Percentiles rank a stretch among this genome's conserved stretches.
phyloP scores from a whole-genome alignment of 1,140 invertebrate genomes.

The honey bee (Apis mellifera) region Amel_HAv3.1 CM009936.2:8282001-8282500 shows the following conservation, averaged over 20 bases:
- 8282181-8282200: constrained; percentile 44
- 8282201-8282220: constrained; percentile 19
- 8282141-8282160: constrained; percentile 67
- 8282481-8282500: constrained; percentile 45
- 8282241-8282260: neutral
- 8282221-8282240: constrained; percentile 23
- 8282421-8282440: constrained; percentile 39
- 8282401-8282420: neutral
- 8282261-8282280: neutral
- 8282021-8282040: constrained; percentile 57
- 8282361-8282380: constrained; percentile 17
- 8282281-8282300: constrained; percentile 2
- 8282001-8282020: constrained; percentile 75
- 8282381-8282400: constrained; percentile 23
- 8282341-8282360: neutral
- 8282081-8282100: neutral
- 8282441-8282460: constrained; percentile 7
- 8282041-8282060: constrained; percentile 65
- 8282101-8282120: constrained; percentile 30
- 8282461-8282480: constrained; percentile 10
- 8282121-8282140: constrained; percentile 38
- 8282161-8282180: constrained; percentile 58
- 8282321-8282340: neutral
- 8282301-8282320: constrained; percentile 9
- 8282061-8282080: constrained; percentile 44